Conservation (phyloP, 1,140 invertebrate genomes). For the Lepidurus packardi region DNA sequence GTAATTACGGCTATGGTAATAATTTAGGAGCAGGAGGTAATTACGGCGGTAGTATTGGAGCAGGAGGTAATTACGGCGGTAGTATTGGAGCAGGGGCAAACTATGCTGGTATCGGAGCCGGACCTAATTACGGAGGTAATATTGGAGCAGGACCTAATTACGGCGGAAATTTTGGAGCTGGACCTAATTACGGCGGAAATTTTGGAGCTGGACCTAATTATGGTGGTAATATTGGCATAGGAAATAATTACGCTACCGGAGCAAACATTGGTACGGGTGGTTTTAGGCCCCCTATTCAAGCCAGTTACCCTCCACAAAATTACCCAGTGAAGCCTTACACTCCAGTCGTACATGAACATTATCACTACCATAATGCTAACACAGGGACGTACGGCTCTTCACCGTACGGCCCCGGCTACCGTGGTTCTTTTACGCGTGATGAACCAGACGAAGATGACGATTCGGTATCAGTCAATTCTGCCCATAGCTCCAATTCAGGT, state of each 20-base stretch:
- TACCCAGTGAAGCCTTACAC: constrained; percentile 1
- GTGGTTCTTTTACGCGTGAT: neutral
- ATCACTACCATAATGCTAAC: constrained; percentile 30
- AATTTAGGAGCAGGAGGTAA: neutral
- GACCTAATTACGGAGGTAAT: neutral
- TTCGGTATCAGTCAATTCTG: neutral
- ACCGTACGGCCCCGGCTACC: neutral
- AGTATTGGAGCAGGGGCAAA: neutral
- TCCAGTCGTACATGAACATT: constrained; percentile 29
- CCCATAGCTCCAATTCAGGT: constrained; percentile 27
- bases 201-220: neutral
- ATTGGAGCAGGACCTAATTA: neutral
- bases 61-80: neutral
- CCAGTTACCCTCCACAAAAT: neutral
- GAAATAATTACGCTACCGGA: neutral
- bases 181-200: neutral
- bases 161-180: neutral
- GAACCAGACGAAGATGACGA: neutral
- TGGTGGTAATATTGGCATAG: neutral
- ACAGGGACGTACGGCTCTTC: constrained; percentile 17
- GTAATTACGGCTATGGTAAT: neutral
- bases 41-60: neutral
- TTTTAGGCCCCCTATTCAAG: neutral
- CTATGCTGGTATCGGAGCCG: neutral
- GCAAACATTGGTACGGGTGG: neutral